phyloP scores from a whole-genome alignment of 2,113 vertebrate genomes.

The Falcunculus frontatus region DNA sequence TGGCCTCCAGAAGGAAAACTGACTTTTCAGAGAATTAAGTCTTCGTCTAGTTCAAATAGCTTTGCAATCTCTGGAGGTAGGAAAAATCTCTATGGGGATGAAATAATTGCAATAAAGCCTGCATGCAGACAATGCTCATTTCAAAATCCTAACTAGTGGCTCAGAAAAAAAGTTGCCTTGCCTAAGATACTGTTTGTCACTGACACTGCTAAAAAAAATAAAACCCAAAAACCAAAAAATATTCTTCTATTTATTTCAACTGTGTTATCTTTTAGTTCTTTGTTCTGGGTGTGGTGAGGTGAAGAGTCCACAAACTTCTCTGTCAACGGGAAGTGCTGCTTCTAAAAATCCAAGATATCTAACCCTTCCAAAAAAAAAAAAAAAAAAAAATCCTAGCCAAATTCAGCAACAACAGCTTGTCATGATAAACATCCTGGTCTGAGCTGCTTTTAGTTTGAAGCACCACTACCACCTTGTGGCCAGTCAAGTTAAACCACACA shows the following conservation, averaged over 20 bases:
- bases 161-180: not conserved
- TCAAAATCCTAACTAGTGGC: not conserved
- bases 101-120: not conserved
- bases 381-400: not conserved
- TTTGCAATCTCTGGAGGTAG: not conserved
- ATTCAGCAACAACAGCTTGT: not conserved
- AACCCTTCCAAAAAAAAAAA: not conserved
- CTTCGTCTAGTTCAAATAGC: not conserved
- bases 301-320: slow-evolving; percentile 17
- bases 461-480: slow-evolving; percentile 58
- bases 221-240: not conserved
- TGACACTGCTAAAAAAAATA: not conserved
- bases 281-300: slow-evolving; percentile 18
- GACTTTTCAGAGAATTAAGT: not conserved
- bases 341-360: slow-evolving; percentile 2
- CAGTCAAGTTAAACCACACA: not conserved
- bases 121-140: not conserved
- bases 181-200: not conserved
- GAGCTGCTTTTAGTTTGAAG: not conserved
- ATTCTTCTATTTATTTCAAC: slow-evolving; percentile 5
- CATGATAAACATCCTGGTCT: not conserved
- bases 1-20: not conserved
- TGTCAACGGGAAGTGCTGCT: not conserved
- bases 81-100: not conserved
- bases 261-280: slow-evolving; percentile 10